phyloP scores from a whole-genome alignment of 2,888 invertebrate genomes.

The Oscheius sp. region DNA sequence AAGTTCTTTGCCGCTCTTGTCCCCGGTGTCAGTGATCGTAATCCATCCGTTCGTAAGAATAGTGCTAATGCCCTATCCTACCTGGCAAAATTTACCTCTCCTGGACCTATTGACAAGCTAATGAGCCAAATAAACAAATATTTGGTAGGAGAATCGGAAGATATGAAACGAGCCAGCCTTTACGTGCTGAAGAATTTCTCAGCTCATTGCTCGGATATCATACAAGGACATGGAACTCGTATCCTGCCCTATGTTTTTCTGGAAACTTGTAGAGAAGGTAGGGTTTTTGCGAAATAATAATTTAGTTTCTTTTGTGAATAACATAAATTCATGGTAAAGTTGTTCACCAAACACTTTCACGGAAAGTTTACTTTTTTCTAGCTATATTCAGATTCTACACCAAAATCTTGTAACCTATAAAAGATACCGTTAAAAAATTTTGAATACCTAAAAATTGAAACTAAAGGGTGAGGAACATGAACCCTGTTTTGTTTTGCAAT shows the following conservation, averaged over 20 bases:
- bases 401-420: no score
- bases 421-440: no score
- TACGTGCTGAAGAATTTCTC: slow-evolving; percentile 50
- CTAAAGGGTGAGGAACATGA: no score
- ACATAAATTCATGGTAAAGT: no score
- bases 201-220: slow-evolving; percentile 45
- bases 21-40: slow-evolving; percentile 52
- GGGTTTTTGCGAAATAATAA: not conserved
- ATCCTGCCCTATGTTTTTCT: slow-evolving; percentile 54
- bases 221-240: slow-evolving; percentile 39
- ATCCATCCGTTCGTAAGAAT: slow-evolving; percentile 57
- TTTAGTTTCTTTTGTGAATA: not conserved
- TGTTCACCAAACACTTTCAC: no score
- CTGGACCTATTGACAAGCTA: slow-evolving; percentile 43
- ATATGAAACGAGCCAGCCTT: slow-evolving; percentile 44
- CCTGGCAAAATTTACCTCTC: slow-evolving; percentile 48
- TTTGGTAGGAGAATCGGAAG: slow-evolving; percentile 44
- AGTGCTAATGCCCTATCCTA: slow-evolving; percentile 53
- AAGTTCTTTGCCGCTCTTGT: slow-evolving; percentile 45
- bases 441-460: no score
- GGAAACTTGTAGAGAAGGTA: slow-evolving; percentile 44
- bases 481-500: no score
- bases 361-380: no score
- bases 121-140: slow-evolving; percentile 39
- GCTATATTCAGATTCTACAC: no score